phyloP scores from a whole-genome alignment of 2,888 invertebrate genomes.

The Liopterus haemorrhoidalis region DNA sequence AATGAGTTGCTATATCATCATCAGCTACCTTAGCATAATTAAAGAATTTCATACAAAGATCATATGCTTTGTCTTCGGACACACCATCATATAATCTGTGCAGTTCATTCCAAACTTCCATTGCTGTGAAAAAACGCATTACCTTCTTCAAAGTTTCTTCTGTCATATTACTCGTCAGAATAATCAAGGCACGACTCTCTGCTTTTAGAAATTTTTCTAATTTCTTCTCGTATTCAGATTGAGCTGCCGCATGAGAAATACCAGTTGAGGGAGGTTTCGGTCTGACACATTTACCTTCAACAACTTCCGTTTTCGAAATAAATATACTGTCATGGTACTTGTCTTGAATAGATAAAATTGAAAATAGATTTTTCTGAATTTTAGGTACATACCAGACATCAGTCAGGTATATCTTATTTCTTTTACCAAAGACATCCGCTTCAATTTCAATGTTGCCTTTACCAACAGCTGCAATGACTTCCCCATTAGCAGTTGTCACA shows the following conservation, averaged over 20 bases:
- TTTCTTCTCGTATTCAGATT: too few species aligned
- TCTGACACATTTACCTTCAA: too few species aligned
- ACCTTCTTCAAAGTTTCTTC: too few species aligned
- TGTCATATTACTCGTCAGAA: too few species aligned
- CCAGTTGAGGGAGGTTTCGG: too few species aligned
- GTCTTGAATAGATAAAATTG: slow-evolving; percentile 13
- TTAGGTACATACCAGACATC: slow-evolving; percentile 16
- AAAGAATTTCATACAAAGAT: slow-evolving; percentile 28
- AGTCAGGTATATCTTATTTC: neutral
- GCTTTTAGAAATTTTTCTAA: too few species aligned
- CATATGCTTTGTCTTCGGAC: slow-evolving; percentile 25
- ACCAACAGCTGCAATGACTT: slow-evolving; percentile 3
- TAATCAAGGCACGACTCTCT: too few species aligned
- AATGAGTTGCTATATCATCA: slow-evolving; percentile 23
- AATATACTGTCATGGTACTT: neutral
- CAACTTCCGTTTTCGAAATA: too few species aligned
- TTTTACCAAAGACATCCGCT: slow-evolving; percentile 4
- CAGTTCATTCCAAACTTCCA: slow-evolving; percentile 28
- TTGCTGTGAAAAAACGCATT: slow-evolving; percentile 24
- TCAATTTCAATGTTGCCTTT: slow-evolving; percentile 5
- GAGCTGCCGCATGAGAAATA: too few species aligned
- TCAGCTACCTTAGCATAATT: slow-evolving; percentile 11
- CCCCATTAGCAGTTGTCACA: slow-evolving; percentile 12
- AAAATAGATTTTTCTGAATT: slow-evolving; percentile 16
- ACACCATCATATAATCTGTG: slow-evolving; percentile 26